A percentile compares a stretch with the other conserved stretches of the same genome.
These are phyloP conservation scores for Acomys russatus DNA, from an alignment of 2,797 vertebrate genomes.

Conservation along the genomic window DNA sequence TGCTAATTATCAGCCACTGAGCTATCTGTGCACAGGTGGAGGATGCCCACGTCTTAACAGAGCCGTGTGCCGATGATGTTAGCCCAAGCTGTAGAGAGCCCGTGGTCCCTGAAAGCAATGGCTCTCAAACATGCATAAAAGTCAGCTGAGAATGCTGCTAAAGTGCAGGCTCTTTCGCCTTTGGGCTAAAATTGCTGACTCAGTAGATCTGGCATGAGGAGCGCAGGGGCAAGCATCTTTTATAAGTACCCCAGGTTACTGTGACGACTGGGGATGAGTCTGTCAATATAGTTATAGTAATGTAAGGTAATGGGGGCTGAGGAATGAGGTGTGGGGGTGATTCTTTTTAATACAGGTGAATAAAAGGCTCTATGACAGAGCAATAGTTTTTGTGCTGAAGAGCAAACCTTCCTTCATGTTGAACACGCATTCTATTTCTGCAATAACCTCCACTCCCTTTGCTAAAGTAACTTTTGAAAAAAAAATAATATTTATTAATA, in stretches of 20 bases:
- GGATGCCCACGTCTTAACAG: background rate
- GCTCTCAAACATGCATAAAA: background rate
- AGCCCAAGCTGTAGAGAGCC: background rate
- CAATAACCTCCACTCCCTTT: background rate
- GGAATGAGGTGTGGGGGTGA: background rate
- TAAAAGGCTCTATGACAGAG: background rate
- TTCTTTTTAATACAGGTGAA: constrained; percentile 13
- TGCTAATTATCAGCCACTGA: background rate
- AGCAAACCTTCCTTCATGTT: background rate
- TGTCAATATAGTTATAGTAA: background rate
- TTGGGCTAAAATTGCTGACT: constrained; percentile 13
- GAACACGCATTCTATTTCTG: background rate
- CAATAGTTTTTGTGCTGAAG: background rate
- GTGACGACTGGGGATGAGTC: background rate
- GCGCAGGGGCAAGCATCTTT: background rate
- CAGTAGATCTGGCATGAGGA: background rate
- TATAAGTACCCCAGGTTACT: background rate
- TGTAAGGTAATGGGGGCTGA: background rate
- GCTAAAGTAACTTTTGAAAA: background rate
- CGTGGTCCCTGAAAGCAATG: background rate
- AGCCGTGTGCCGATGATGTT: background rate
- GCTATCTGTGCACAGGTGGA: background rate
- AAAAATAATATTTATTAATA: too few species aligned
- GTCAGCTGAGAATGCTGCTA: background rate
- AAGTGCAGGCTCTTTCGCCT: background rate